Percentiles rank a stretch among this genome's conserved stretches.
These are phyloP conservation scores for Gnathonemus echidnorhynchus DNA, from an alignment of 2,113 vertebrate genomes.

Conservation along the genomic window DNA sequence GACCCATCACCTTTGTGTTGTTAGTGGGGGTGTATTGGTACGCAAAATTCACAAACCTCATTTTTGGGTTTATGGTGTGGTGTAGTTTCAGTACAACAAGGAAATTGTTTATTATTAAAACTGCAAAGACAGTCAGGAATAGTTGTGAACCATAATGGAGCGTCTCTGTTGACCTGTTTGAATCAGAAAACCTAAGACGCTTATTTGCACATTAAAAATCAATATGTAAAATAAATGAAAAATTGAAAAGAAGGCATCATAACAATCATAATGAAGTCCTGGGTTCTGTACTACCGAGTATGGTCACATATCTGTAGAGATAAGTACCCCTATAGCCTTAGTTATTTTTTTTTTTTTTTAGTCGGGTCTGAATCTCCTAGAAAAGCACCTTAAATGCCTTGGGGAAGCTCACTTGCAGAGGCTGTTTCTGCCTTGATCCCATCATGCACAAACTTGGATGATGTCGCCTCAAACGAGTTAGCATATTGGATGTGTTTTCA, in stretches of 20 bases:
- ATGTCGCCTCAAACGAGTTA: not conserved
- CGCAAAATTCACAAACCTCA: not conserved
- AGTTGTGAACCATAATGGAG: not conserved
- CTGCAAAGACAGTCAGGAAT: not conserved
- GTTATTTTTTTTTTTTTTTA: not conserved
- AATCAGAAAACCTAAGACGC: not conserved
- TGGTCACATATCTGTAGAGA: not conserved
- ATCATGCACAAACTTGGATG: not conserved
- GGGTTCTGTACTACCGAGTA: not conserved
- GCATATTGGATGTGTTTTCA: not conserved
- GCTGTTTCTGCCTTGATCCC: not conserved
- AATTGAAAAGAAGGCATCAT: not conserved
- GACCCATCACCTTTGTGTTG: not conserved
- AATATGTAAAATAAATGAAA: not conserved
- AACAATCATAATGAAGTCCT: not conserved
- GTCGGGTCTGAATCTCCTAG: not conserved
- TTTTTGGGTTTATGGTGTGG: not conserved
- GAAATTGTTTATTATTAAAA: not conserved
- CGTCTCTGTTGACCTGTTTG: not conserved
- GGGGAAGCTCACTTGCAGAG: not conserved
- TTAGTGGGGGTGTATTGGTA: not conserved
- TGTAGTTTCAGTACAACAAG: not conserved
- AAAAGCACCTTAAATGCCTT: not conserved
- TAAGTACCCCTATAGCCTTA: too few species aligned
- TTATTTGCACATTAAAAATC: not conserved